A percentile compares a stretch with the other conserved stretches of the same genome.
phyloP scores from a whole-genome alignment of 2,888 invertebrate genomes.

The Sericinus montela region DNA sequence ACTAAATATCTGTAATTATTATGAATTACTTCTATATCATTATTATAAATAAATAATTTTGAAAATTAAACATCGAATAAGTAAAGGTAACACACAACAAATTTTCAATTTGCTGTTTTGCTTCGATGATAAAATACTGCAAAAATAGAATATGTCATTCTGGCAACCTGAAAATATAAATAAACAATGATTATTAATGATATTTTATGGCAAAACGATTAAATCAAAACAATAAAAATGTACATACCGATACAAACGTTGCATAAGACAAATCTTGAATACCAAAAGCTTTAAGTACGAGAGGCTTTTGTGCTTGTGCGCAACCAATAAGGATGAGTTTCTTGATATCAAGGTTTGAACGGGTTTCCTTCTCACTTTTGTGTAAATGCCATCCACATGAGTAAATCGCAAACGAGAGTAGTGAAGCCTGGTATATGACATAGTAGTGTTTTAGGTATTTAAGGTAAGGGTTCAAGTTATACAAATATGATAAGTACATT shows the following conservation, averaged over 20 bases:
- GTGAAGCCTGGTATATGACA: conserved; percentile 45
- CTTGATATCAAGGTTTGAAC: conserved; percentile 44
- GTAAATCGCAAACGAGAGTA: conserved; percentile 58
- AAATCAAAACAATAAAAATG: neutral
- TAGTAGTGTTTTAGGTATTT: neutral
- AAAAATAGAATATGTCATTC: conserved; percentile 65
- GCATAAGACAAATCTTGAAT: conserved; percentile 64
- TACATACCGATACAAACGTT: conserved; percentile 60
- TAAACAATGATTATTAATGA: neutral
- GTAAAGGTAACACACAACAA: neutral
- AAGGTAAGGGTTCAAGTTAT: too few relatives aligned
- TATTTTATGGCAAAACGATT: neutral
- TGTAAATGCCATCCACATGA: conserved; percentile 61
- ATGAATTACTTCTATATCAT: too few relatives aligned
- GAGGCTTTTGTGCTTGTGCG: conserved; percentile 64
- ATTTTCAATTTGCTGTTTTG: conserved; percentile 23
- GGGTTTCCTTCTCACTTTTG: conserved; percentile 15
- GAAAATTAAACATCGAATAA: too few relatives aligned
- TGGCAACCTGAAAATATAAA: conserved; percentile 51
- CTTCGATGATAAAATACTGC: conserved; percentile 67
- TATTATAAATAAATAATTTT: too few relatives aligned
- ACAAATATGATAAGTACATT: too few relatives aligned
- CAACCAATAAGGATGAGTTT: conserved; percentile 57
- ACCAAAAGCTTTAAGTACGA: conserved; percentile 68
- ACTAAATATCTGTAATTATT: too few relatives aligned